Conservation (phyloP, 2,113 vertebrate species). For the Hemibagrus wyckioides region DNA sequence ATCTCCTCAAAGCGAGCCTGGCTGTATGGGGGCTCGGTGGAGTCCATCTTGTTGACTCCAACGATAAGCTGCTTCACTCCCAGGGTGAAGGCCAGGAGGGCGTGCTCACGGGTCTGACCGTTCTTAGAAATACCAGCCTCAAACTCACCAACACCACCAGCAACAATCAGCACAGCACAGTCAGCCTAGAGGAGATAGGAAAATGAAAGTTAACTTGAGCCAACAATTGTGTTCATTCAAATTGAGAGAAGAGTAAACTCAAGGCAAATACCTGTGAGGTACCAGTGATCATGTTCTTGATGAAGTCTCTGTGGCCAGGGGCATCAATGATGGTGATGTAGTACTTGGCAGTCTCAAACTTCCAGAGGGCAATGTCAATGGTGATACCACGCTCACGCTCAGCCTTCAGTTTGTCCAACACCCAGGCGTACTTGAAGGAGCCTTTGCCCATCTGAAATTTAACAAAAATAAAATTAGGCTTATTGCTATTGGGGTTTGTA, state of each 20-base stretch:
- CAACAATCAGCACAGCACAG: conserved; percentile 79
- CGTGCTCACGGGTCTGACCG: conserved; percentile 81
- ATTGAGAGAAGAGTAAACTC: neutral
- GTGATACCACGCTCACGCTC: conserved; percentile 82
- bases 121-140: conserved; percentile 83
- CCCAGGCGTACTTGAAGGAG: conserved; percentile 84
- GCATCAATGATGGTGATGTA: conserved; percentile 61
- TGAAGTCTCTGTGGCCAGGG: conserved; percentile 62
- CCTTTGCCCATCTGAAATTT: conserved; percentile 82
- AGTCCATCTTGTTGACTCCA: conserved; percentile 71
- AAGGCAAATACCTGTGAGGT: conserved; percentile 51
- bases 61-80: conserved; percentile 76
- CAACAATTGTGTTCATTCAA: neutral
- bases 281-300: conserved; percentile 65
- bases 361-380: conserved; percentile 78
- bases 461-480: conserved; percentile 17
- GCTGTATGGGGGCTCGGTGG: conserved; percentile 69
- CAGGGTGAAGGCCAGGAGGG: conserved; percentile 77
- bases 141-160: conserved; percentile 79
- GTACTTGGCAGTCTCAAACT: conserved; percentile 57
- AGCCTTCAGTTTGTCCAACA: conserved; percentile 81
- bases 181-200: conserved; percentile 66
- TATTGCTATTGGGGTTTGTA: too few species aligned
- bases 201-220: neutral
- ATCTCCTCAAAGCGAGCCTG: conserved; percentile 66